Evolutionary conservation across 2,797 vertebrate species (phyloP).

Genomic region (Rachycentron canadum): DNA sequence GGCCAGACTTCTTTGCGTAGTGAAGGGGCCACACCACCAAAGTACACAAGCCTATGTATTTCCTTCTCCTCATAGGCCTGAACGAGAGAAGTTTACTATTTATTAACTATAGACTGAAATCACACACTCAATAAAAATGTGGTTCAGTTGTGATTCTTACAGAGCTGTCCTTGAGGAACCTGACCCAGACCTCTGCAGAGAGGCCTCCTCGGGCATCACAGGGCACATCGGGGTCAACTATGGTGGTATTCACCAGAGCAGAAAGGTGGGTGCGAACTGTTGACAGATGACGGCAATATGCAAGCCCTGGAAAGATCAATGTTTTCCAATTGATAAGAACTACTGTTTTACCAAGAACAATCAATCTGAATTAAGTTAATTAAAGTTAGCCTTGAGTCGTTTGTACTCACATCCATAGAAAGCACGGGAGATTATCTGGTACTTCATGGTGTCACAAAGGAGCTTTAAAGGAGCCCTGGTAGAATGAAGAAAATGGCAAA

Average conservation of each 20-base stretch:
- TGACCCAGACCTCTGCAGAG: conserved; percentile 90
- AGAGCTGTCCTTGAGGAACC: conserved; percentile 90
- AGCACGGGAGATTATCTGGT: conserved; percentile 98
- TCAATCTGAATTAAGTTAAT: neutral
- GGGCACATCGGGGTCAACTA: conserved; percentile 90
- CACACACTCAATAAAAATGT: neutral
- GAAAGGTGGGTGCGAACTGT: conserved; percentile 97
- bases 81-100: neutral
- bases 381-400: neutral
- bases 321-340: neutral
- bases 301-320: conserved; percentile 88
- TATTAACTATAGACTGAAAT: neutral
- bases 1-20: conserved; percentile 97
- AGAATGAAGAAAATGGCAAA: conserved; percentile 30
- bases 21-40: conserved; percentile 92
- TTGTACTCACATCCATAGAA: conserved; percentile 96
- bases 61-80: conserved; percentile 94
- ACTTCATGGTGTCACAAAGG: conserved; percentile 99
- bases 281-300: conserved; percentile 97
- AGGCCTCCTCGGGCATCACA: conserved; percentile 87
- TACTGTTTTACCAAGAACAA: neutral
- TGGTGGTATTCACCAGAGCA: conserved; percentile 92
- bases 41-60: conserved; percentile 94
- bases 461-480: conserved; percentile 95
- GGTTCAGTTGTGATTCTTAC: conserved; percentile 77